Percentiles rank a stretch among this genome's conserved stretches.
phyloP scores from a whole-genome alignment of 1,140 invertebrate genomes.

The Zophobas atratus region DNA sequence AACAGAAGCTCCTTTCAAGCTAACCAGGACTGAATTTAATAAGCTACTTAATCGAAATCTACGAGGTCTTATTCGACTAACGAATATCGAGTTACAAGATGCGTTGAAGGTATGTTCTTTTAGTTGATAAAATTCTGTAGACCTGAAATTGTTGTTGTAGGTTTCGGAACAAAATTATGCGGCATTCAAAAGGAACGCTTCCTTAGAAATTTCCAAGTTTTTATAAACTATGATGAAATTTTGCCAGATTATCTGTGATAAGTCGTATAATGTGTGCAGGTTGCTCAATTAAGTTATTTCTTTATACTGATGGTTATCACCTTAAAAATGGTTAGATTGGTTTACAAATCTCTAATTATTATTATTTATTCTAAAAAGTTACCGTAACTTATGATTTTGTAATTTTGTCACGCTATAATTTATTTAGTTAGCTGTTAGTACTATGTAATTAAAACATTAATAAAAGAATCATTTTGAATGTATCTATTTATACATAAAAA shows the following conservation, averaged over 20 bases:
- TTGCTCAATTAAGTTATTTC: constrained; percentile 45
- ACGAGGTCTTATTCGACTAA: constrained; percentile 68
- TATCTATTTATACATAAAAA: no score
- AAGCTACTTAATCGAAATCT: constrained; percentile 68
- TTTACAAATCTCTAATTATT: constrained; percentile 11
- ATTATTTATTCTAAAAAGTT: constrained; percentile 9
- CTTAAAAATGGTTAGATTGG: constrained; percentile 5
- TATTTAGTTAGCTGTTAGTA: background rate
- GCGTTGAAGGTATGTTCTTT: constrained; percentile 66
- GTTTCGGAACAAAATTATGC: constrained; percentile 51
- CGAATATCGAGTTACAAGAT: constrained; percentile 70
- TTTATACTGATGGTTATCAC: background rate
- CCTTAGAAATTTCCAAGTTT: constrained; percentile 56
- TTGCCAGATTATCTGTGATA: constrained; percentile 46
- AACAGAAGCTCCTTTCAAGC: constrained; percentile 61
- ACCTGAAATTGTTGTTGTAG: constrained; percentile 43
- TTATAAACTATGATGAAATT: constrained; percentile 39
- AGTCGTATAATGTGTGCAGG: constrained; percentile 24
- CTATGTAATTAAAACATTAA: no score
- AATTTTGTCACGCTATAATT: constrained; percentile 1
- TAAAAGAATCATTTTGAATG: no score
- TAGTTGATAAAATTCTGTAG: background rate
- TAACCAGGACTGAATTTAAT: constrained; percentile 64
- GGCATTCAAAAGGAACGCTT: constrained; percentile 51
- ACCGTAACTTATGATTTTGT: background rate